Evolutionary conservation across 2,113 vertebrate genomes (phyloP).

Genomic region (Otus sunia): DNA sequence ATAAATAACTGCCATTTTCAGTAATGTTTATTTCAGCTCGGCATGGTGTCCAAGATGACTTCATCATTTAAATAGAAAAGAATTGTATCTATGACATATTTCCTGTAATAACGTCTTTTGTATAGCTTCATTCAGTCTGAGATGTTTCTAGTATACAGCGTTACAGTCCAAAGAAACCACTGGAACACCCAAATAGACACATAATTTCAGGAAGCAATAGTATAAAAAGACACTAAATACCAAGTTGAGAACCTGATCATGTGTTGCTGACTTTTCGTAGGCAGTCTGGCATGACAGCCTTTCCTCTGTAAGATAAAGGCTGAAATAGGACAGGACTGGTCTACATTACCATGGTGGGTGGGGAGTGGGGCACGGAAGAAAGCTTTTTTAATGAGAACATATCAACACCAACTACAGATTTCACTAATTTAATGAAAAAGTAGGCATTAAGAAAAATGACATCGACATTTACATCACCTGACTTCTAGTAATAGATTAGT

Average conservation of each 20-base stretch:
- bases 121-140: neutral
- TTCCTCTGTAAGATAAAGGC: neutral
- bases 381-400: neutral
- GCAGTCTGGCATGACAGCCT: neutral
- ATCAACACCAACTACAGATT: neutral
- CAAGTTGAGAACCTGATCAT: neutral
- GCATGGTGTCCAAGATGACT: neutral
- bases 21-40: neutral
- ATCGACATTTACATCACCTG: fast-evolving
- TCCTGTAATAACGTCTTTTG: neutral
- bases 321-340: neutral
- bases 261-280: neutral
- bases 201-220: neutral
- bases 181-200: neutral
- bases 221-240: neutral
- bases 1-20: neutral
- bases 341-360: no score
- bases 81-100: neutral
- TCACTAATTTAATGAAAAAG: neutral
- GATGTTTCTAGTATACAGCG: neutral
- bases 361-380: neutral
- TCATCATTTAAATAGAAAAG: neutral
- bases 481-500: neutral
- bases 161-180: neutral
- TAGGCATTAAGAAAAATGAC: neutral